phyloP scores from a whole-genome alignment of 2,888 invertebrate species.

The Stenolophus ochropezus region DNA sequence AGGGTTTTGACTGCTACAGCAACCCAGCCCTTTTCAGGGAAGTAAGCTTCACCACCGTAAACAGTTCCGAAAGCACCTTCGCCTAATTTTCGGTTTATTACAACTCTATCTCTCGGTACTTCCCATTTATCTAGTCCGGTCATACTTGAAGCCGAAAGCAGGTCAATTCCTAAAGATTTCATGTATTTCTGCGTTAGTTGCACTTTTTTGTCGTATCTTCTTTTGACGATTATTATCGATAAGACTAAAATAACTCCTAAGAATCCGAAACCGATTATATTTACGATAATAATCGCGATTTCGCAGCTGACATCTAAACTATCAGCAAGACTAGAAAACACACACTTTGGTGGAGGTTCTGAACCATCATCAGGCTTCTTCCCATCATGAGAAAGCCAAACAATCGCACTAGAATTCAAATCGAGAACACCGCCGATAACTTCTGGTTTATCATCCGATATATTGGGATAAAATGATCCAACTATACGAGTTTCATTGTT shows the following conservation, averaged over 20 bases:
- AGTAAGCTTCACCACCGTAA: constrained; percentile 91
- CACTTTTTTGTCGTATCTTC: constrained; percentile 81
- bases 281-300: constrained; percentile 81
- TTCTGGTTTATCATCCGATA: constrained; percentile 72
- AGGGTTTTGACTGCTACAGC: constrained; percentile 93
- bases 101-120: constrained; percentile 87
- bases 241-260: constrained; percentile 76
- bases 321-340: constrained; percentile 81
- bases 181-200: constrained; percentile 80
- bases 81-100: constrained; percentile 89
- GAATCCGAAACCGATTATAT: constrained; percentile 77
- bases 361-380: constrained; percentile 82
- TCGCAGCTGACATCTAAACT: constrained; percentile 83
- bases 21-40: constrained; percentile 83
- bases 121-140: constrained; percentile 89
- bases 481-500: constrained; percentile 73
- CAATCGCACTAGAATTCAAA: constrained; percentile 76
- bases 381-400: constrained; percentile 80
- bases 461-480: constrained; percentile 77
- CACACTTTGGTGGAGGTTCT: constrained; percentile 77
- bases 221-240: constrained; percentile 80
- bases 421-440: constrained; percentile 75
- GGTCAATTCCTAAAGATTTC: constrained; percentile 81
- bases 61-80: constrained; percentile 96
- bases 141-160: constrained; percentile 74